Base-by-base conservation (phyloP, 1,140 invertebrate species). In the Caenorhabditis elegans region DNA sequence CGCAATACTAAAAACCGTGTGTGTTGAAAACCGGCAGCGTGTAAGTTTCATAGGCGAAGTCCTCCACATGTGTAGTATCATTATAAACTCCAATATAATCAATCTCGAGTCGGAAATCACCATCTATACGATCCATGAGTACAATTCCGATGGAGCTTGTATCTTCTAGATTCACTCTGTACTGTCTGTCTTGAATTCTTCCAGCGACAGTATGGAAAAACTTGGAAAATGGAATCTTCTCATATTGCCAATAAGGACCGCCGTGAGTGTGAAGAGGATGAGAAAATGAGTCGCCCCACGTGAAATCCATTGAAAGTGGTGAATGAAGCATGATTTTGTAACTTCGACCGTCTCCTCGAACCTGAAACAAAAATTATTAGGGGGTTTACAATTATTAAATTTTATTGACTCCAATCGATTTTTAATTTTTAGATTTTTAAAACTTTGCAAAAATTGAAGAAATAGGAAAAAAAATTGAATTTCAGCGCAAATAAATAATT, bases 161-260 rank as follows among this genome's bases (percentile, higher is more conserved):
- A 17, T 86, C 70, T n/a, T 78, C 43, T n/a, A 70, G 55, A 65
- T 84, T 76, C 4, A 89, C 76, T 3, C 46, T 49, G 17, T 70
- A 53, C 55, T 89, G 88, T 19, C 48, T 34, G 47, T 89, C 88
- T 75, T 87, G 86, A 34, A 90, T 85, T n/a, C 88, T 47, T 6
- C 85, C 87, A 26, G 65, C 76, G 17, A 88, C 82, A 2, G 88
- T 89, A 60, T 86, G 80, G 48, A 89, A 78, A 55, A 89, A 89
- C 36, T 83, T 83, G 1, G 88, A 90, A 65, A 89, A 89, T 22
- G 88, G 88, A 47, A 89, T 89, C 47, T 83, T 86, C 39, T 87
- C 87, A 75, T 86, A 88, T 49, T 89, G 88, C 88, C 88, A 89
- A 78, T 89, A 89, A 6, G 88, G 88, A 22, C 88, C 88, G 24